A percentile compares a stretch with the other conserved stretches of the same genome.
phyloP scores from a whole-genome alignment of 53 echinoderm and acorn worm genomes.

The Stichopus horrens region DNA sequence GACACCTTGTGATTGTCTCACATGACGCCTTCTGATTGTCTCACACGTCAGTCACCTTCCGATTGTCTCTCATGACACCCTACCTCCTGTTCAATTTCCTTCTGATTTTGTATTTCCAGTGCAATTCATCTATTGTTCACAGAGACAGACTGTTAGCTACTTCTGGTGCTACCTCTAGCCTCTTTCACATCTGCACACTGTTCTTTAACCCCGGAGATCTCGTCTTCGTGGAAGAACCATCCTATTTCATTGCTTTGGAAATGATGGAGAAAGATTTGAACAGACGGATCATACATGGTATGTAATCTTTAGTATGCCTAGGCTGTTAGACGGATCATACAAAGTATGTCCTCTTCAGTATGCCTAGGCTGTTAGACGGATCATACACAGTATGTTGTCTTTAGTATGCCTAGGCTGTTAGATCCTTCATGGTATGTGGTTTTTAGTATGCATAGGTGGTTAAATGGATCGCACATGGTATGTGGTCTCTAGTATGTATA shows the following conservation, averaged over 20 bases:
- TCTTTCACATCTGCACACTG: slow-evolving; percentile 54
- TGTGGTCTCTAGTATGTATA: too few relatives aligned
- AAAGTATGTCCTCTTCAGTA: too few relatives aligned
- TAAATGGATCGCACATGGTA: slow-evolving; percentile 69
- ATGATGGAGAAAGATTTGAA: slow-evolving; percentile 57
- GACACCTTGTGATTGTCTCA: too few relatives aligned
- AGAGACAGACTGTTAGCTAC: slow-evolving; percentile 66
- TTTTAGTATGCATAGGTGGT: too few relatives aligned
- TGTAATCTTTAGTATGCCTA: not conserved
- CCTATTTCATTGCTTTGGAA: slow-evolving; percentile 64
- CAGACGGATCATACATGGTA: slow-evolving; percentile 70
- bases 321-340: too few relatives aligned
- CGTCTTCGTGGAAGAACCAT: slow-evolving; percentile 84
- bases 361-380: slow-evolving; percentile 47
- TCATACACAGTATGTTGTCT: slow-evolving; percentile 68
- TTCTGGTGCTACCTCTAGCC: slow-evolving; percentile 77
- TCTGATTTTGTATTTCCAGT: too few relatives aligned
- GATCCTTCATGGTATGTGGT: too few relatives aligned
- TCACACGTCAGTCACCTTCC: too few relatives aligned
- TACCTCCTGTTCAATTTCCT: too few relatives aligned
- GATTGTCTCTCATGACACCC: too few relatives aligned
- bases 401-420: too few relatives aligned
- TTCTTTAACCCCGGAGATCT: slow-evolving; percentile 74
- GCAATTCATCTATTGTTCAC: slow-evolving; percentile 4
- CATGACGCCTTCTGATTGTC: too few relatives aligned